Base-by-base conservation (phyloP, 2,888 invertebrate genomes). In the Microplitis deprimator region DNA sequence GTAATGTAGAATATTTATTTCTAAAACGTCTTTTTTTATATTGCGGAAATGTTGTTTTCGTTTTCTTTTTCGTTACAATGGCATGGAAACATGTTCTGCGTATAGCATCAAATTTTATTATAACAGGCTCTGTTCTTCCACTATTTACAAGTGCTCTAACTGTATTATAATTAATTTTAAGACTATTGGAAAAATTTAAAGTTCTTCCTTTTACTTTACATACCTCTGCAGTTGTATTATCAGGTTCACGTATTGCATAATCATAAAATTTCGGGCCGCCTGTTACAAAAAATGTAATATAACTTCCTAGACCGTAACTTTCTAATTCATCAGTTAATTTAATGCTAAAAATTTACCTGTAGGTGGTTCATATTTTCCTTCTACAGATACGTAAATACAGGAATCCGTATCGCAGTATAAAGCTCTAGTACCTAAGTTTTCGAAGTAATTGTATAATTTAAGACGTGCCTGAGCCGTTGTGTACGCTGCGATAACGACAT, bases 351-450 rank as follows among this genome's bases (percentile, higher is more conserved):
- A 85, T 4, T 68, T 68, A 1, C 87, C 88, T 0, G 83, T 77
- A 8, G 82, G 78, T 7, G 85, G 84, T 10, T 81, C 76, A 61
- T 76, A 81, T n/a, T 79, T 79, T 13, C 6, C 65, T 4, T 77
- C 67, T 4, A 62, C 72, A 6, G 72, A 75, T 17, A 82, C 77
- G 74, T 83, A 89, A 59, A 90, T 85, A 5, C 88, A 82, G 1
- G 84, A 84, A 76, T 89, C 89, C 0, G 89, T 90, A 69, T 90
- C 88, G 68, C 80, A 87, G 79, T 90, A 89, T 8, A 90, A 72
- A 8, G 85, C 85, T 10, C 86, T 68, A 41, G 81, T 73, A 5
- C 79, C 84, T 5, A 90, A 77, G n/a, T 67, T 76, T 13, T 89
- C 84, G 6, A 90, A 76, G 20, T 85, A 84, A 6, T 76, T 68